Percentiles rank a stretch among this genome's conserved stretches.
Conservation (phyloP, 2,113 vertebrate species). For the Tympanuchus pallidicinctus region DNA sequence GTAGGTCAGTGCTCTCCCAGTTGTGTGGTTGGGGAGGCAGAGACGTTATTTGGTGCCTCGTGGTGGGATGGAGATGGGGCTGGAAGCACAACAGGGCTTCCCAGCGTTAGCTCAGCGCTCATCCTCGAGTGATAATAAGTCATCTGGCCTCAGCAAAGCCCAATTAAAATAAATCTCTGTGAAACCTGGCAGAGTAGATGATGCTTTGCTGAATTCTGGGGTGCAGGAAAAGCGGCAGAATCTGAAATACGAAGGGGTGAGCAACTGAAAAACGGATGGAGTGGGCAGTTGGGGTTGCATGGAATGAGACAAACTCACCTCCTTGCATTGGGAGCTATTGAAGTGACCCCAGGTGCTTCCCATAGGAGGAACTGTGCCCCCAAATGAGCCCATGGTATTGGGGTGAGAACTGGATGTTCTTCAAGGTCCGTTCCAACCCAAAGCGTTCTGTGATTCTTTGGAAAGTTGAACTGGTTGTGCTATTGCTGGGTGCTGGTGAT, state of each 20-base stretch:
- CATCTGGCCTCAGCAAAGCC: not conserved
- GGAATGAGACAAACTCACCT: not conserved
- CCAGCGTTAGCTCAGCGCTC: not conserved
- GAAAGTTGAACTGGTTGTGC: not conserved
- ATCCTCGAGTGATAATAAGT: fast-evolving
- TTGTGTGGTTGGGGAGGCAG: not conserved
- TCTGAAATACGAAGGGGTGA: not conserved
- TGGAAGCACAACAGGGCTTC: not conserved
- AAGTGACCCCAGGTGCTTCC: not conserved
- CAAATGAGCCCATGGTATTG: not conserved
- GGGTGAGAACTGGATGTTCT: not conserved
- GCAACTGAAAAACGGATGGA: not conserved
- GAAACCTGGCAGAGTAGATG: not conserved
- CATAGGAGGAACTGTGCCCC: fast-evolving
- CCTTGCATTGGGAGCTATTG: fast-evolving
- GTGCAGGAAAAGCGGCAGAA: not conserved
- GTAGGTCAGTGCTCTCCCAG: slow-evolving; percentile 52
- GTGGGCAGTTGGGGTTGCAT: not conserved
- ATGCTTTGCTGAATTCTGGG: fast-evolving
- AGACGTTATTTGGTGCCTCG: not conserved
- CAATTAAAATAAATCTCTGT: not conserved
- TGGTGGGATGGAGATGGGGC: not conserved
- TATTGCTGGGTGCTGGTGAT: fast-evolving
- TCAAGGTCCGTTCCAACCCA: not conserved
- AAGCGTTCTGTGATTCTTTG: not conserved